Evolutionary conservation across 1,140 invertebrate species (phyloP).

Genomic region (Drosophila kohkoa): DNA sequence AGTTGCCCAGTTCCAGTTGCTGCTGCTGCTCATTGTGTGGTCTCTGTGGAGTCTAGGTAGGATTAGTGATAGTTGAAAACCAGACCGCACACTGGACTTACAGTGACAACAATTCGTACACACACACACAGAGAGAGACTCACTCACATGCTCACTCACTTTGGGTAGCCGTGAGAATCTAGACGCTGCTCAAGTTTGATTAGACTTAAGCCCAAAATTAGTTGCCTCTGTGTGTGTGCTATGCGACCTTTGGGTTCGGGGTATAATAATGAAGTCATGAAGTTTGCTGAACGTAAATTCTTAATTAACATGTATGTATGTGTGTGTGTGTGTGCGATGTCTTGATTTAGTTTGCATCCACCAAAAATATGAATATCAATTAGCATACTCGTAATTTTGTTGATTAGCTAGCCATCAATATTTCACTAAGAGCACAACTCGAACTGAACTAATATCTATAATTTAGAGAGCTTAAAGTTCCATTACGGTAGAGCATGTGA

Average conservation of each 20-base stretch:
- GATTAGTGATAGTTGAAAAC: slow-evolving; percentile 36
- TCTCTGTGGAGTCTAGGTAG: slow-evolving; percentile 27
- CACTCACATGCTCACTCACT: not conserved
- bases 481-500: slow-evolving; percentile 20
- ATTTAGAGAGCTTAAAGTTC: slow-evolving; percentile 8
- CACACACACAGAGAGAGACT: slow-evolving; percentile 10
- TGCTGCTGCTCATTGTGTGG: slow-evolving; percentile 15
- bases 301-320: slow-evolving; percentile 51
- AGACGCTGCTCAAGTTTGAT: slow-evolving; percentile 72
- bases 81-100: slow-evolving; percentile 15
- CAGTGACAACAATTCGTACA: slow-evolving; percentile 14
- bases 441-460: slow-evolving; percentile 25
- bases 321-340: not conserved
- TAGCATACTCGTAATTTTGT: slow-evolving; percentile 31
- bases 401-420: slow-evolving; percentile 8
- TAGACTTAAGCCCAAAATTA: slow-evolving; percentile 80
- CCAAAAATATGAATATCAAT: slow-evolving; percentile 23
- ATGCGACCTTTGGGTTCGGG: slow-evolving; percentile 38
- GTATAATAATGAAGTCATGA: slow-evolving; percentile 50
- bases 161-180: slow-evolving; percentile 49
- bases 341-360: slow-evolving; percentile 33
- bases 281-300: slow-evolving; percentile 40
- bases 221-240: slow-evolving; percentile 51
- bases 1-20: slow-evolving; percentile 16
- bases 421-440: not conserved